Evolutionary conservation across 2,797 vertebrate genomes (phyloP), one percentile per base, ranked within the genome.

Genomic region (Miichthys miiuy): DNA sequence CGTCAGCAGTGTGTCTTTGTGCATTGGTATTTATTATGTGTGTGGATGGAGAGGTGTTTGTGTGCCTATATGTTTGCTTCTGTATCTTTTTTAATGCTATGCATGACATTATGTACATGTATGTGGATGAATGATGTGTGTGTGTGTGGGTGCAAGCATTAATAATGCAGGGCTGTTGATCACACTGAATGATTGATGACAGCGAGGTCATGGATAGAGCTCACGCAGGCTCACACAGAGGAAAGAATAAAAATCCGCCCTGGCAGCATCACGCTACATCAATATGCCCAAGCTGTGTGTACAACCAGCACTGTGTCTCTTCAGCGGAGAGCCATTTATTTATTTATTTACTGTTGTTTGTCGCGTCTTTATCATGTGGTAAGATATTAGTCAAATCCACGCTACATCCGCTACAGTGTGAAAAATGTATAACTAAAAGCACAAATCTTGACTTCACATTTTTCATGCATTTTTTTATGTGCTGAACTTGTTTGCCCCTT

Each of bases 111-210:
- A 38, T 65, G 44, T 42, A 3, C 21, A 9, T 54, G 30, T 34
- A 17, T 9, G 34, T 67, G 65, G 14, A 18, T 41, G 34, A 30
- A 14, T 51, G 18, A 25, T 58, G 23, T 12, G 20, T 76, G 57
- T 76, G 57, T 30, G 60, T 60, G 34, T 42, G 41, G 47, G 66
- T 74, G 65, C 47, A 13, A 48, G 71, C 18, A 16, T 93, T 81
- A 90, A 91, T 93, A 92, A 92, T 93, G 75, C 75, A 91, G 62
- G 16, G 76, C 67, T 88, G 85, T 91, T 93, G 89, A 93, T 93
- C 89, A 88, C 77, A 56, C 82, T 94, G 76, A 92, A 94, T 94
- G 93, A 94, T 93, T 94, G 87, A 95, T 95, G 91, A 86, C 86
- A 85, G 74, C 57, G 75, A 93, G 83, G 87, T 92, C 88, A 91